Evolutionary conservation across 2,888 invertebrate species (phyloP), one percentile per base, ranked within the genome.

Genomic region (Eristalinus sepulchralis): DNA sequence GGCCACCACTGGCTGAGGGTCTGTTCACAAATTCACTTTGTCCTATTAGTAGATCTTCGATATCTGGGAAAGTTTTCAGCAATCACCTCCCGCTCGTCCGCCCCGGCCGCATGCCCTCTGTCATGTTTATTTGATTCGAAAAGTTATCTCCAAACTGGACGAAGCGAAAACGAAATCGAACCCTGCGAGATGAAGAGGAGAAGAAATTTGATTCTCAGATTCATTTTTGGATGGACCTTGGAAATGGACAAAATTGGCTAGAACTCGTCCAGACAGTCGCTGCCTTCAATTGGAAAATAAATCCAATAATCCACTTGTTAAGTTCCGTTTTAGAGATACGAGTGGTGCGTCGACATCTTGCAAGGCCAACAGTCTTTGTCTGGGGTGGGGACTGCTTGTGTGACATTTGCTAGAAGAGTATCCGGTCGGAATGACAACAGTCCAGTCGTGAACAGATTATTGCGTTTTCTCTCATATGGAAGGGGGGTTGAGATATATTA

Each of bases 221-320:
- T 71, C 72, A 81, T 81, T 85, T 85, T 81, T 77, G 81, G n/a
- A 85, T 85, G 84, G 81, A 77, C 60, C 68, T 62, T 55, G 20
- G 31, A 78, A 24, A 22, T 57, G 57, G 47, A 55, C 39, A 47
- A 36, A 79, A 79, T 79, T 79, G 68, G 64, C 63, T 75, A 66
- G 63, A 47, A 47, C 57, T 31, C 20, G 59, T 6, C 20, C 24
- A 22, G 47, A 13, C 22, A 36, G n/a, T 36, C 17, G 5, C 8
- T 47, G 59, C 67, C 63, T 68, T 68, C 81, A 77, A 85, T 85
- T 85, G 84, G 76, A 81, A 81, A 81, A 85, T 85, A 85, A 85
- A 85, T 85, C 82, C 81, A 85, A 85, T 85, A 82, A 85, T 85
- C 85, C 70, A 85, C 82, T 85, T 85, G 80, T 82, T 81, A 85